Base-by-base conservation (phyloP, 2,888 invertebrate species). In the Teleogryllus oceanicus region DNA sequence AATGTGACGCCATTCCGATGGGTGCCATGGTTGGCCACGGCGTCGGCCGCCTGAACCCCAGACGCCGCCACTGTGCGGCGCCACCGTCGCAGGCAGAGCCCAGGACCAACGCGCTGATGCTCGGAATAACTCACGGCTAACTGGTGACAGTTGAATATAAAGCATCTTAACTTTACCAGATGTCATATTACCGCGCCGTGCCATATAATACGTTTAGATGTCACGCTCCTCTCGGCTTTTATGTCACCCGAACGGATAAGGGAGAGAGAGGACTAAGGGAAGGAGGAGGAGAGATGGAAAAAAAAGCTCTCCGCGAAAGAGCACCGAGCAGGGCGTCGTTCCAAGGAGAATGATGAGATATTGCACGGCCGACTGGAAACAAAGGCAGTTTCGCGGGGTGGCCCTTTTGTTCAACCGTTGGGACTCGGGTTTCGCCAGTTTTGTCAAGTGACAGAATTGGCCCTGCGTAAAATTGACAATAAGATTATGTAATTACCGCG, bases 141-240 rank as follows among this genome's bases (percentile, higher is more conserved):
- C 62, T 62, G 37, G 62, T 62, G 62, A 62, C 62, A 62, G 62
- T 62, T 62, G 62, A 62, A 62, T 62, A 62, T 62, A 62, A 62
- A 62, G 62, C 62, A 62, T 62, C 62, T 62, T 62, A 62, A 62
- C 62, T 62, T 62, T 62, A 62, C 62, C 62, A 62, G 62, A 62
- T 62, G 62, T 62, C 62, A 62, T 62, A 62, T 62, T 62, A 62
- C 62, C 62, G 62, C 62, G n/a, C 62, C n/a, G 62, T n/a, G 62
- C 62, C 62, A 62, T 62, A 62, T 62, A 62, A 62, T 62, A 62
- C 62, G 62, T 62, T 62, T 62, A 62, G 62, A 62, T 62, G 62
- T 62, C 62, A 62, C 62, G 62, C 62, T 62, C 62, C 62, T 62
- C 62, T 62, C 62, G 62, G 62, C 62, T 62, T 62, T 62, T 62